Evolutionary conservation across 2,888 invertebrate species (phyloP).

Genomic region (Drosophila algonquin): DNA sequence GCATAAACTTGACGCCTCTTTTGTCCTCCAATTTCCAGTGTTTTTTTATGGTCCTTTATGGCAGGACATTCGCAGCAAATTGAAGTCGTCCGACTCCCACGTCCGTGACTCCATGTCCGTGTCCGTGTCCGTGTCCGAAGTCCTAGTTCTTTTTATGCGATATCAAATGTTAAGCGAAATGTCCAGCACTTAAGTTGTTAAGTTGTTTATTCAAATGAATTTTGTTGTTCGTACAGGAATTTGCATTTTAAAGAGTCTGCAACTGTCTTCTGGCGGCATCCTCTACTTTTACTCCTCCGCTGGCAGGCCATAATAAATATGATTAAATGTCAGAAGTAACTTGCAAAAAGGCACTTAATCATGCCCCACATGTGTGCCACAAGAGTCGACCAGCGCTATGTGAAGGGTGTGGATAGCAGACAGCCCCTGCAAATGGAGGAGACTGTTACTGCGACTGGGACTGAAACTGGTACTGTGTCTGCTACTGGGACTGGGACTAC

Average conservation of each 20-base stretch:
- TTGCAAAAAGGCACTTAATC: slow-evolving; percentile 68
- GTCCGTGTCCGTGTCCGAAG: slow-evolving; percentile 6
- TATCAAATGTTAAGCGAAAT: slow-evolving; percentile 63
- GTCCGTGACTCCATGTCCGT: neutral
- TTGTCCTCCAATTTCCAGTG: slow-evolving; percentile 33
- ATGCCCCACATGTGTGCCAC: slow-evolving; percentile 65
- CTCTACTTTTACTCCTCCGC: neutral
- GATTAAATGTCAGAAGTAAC: slow-evolving; percentile 66
- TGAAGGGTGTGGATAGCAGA: slow-evolving; percentile 1
- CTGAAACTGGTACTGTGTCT: slow-evolving; percentile 8
- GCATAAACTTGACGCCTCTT: slow-evolving; percentile 56
- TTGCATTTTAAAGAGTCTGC: slow-evolving; percentile 59
- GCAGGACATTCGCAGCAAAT: slow-evolving; percentile 57
- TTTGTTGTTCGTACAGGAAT: slow-evolving; percentile 49
- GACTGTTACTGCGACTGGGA: slow-evolving; percentile 31
- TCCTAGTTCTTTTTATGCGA: slow-evolving; percentile 52
- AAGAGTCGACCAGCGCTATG: neutral
- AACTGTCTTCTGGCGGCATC: neutral
- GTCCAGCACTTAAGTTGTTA: slow-evolving; percentile 46
- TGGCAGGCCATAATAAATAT: slow-evolving; percentile 50
- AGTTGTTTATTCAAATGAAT: slow-evolving; percentile 51
- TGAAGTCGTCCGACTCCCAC: slow-evolving; percentile 34
- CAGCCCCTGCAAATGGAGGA: neutral
- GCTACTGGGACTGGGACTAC: slow-evolving; percentile 30
- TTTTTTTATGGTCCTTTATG: slow-evolving; percentile 49